Conservation (phyloP, 2,113 vertebrate species). For the Pelodiscus sinensis region DNA sequence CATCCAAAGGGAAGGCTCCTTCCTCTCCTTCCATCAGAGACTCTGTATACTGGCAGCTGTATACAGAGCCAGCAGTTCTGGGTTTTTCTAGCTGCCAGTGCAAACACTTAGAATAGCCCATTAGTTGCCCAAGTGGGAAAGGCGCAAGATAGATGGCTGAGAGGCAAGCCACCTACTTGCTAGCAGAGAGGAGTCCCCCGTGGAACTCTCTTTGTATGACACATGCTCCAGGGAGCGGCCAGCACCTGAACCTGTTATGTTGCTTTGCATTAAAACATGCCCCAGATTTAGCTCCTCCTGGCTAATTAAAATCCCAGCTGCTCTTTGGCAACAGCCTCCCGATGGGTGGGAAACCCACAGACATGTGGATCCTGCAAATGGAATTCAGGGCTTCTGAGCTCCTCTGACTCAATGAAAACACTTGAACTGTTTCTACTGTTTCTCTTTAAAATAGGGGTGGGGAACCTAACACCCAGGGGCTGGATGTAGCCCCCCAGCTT, state of each 20-base stretch:
- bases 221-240: slow-evolving; percentile 3
- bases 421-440: background rate
- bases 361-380: background rate
- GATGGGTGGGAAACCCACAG: slow-evolving; percentile 54
- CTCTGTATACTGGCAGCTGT: background rate
- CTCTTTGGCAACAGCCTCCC: slow-evolving; percentile 29
- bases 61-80: background rate
- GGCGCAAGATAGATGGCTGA: rapidly evolving
- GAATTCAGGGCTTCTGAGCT: slow-evolving; percentile 41
- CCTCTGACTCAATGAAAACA: slow-evolving; percentile 42
- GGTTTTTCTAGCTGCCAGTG: background rate
- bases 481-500: too few species aligned
- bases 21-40: background rate
- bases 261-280: slow-evolving; percentile 63
- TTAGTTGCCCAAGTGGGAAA: background rate
- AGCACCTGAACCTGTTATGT: slow-evolving; percentile 34
- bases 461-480: too few species aligned
- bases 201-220: slow-evolving; percentile 10
- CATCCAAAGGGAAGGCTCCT: background rate
- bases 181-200: background rate
- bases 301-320: slow-evolving; percentile 58
- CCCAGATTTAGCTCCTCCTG: slow-evolving; percentile 61
- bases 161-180: background rate
- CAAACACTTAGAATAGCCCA: background rate
- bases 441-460: too few species aligned